phyloP scores from a whole-genome alignment of 1,140 invertebrate species.

The Daktulosphaira vitifoliae region DNA sequence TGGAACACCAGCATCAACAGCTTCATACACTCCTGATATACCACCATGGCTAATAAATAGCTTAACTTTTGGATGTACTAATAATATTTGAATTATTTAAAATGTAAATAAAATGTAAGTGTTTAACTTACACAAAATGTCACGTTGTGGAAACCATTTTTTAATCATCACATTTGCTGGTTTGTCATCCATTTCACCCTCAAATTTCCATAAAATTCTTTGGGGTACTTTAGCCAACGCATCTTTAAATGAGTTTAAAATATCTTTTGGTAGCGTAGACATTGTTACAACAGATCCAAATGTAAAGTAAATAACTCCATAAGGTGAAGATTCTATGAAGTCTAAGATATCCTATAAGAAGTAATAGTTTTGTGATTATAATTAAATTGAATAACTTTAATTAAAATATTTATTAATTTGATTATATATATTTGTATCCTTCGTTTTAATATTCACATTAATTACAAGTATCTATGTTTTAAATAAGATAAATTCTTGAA shows the following conservation, averaged over 20 bases:
- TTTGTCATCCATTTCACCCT: conserved; percentile 45
- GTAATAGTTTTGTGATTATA: conserved; percentile 46
- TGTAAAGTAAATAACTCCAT: conserved; percentile 59
- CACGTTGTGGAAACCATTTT: conserved; percentile 55
- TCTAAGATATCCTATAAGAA: conserved; percentile 43
- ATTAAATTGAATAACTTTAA: too few relatives aligned
- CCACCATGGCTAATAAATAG: conserved; percentile 64
- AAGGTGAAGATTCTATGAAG: conserved; percentile 49
- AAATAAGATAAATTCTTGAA: too few relatives aligned
- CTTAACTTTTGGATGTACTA: conserved; percentile 56
- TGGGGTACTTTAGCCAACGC: conserved; percentile 52
- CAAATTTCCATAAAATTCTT: conserved; percentile 55
- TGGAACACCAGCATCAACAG: conserved; percentile 60
- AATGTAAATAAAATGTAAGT: too few relatives aligned
- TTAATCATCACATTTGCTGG: conserved; percentile 50
- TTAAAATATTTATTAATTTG: too few relatives aligned
- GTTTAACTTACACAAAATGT: conserved; percentile 48
- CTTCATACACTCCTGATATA: conserved; percentile 58
- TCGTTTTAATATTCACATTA: too few relatives aligned
- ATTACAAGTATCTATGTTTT: too few relatives aligned
- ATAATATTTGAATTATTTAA: too few relatives aligned
- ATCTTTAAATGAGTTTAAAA: conserved; percentile 50
- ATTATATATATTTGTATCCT: too few relatives aligned
- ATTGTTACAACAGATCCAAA: conserved; percentile 49
- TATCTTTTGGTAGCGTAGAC: conserved; percentile 46